Percentiles rank a stretch among this genome's conserved stretches.
Evolutionary conservation across 2,888 invertebrate species (phyloP).

Genomic region (Stictocephala bisonia): DNA sequence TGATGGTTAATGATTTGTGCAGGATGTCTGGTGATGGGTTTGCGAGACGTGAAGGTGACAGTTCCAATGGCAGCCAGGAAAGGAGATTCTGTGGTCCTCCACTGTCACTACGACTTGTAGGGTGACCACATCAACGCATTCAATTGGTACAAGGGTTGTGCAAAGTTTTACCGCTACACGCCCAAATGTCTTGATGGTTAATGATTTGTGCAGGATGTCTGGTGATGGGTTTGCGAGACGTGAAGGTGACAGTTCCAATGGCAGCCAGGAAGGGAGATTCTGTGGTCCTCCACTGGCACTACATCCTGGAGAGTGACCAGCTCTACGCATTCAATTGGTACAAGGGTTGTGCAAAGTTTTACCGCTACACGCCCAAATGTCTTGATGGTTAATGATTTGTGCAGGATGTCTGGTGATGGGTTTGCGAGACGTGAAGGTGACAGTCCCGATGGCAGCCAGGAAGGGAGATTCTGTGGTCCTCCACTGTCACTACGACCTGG

Average conservation of each 20-base stretch:
- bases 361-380: conserved; percentile 64
- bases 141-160: conserved; percentile 62
- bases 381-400: no score
- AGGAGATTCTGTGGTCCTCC: conserved; percentile 61
- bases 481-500: conserved; percentile 63
- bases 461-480: conserved; percentile 61
- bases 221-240: conserved; percentile 60
- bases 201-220: conserved; percentile 33
- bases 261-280: conserved; percentile 61
- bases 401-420: conserved; percentile 48
- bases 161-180: conserved; percentile 64
- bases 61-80: conserved; percentile 62
- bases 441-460: conserved; percentile 62
- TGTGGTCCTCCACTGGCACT: conserved; percentile 62
- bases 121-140: conserved; percentile 67
- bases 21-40: conserved; percentile 50
- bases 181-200: no score
- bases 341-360: conserved; percentile 62
- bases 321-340: conserved; percentile 65
- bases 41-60: conserved; percentile 64
- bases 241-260: conserved; percentile 64
- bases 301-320: conserved; percentile 67
- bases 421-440: conserved; percentile 64
- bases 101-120: conserved; percentile 63
- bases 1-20: no score